phyloP scores from a whole-genome alignment of 2,797 vertebrate species.

The Catostomus latipinnis region DNA sequence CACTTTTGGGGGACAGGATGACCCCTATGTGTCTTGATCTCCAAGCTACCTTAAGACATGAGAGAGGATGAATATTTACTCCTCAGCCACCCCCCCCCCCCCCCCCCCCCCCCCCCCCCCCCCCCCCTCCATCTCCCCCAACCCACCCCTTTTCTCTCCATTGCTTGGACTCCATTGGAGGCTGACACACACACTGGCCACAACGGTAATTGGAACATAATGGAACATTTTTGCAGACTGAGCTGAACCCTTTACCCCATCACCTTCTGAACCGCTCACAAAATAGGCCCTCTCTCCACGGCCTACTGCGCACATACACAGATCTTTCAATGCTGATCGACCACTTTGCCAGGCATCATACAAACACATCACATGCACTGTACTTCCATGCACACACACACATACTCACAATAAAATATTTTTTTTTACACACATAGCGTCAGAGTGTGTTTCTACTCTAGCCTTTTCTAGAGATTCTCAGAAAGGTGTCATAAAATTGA shows the following conservation, averaged over 20 bases:
- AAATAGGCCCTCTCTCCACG: constrained; percentile 44
- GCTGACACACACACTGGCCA: constrained; percentile 26
- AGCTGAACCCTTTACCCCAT: constrained; percentile 53
- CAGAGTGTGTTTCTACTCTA: neutral
- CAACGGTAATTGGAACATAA: constrained; percentile 58
- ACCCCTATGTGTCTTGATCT: constrained; percentile 50
- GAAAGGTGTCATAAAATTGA: neutral
- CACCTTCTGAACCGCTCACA: constrained; percentile 50
- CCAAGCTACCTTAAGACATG: constrained; percentile 43
- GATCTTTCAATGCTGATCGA: constrained; percentile 33
- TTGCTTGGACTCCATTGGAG: neutral
- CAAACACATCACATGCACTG: constrained; percentile 22
- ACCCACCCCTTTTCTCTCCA: constrained; percentile 27
- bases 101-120: too few species aligned
- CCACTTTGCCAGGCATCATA: constrained; percentile 36
- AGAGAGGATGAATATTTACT: constrained; percentile 36
- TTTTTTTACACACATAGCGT: neutral
- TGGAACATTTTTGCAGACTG: constrained; percentile 58
- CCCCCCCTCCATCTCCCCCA: neutral
- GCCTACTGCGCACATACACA: constrained; percentile 15
- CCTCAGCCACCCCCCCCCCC: neutral
- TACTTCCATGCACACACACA: constrained; percentile 25
- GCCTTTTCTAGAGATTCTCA: neutral
- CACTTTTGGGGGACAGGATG: constrained; percentile 26
- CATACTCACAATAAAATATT: neutral